Conservation (phyloP, 2,797 vertebrate genomes). For the Bufotes viridis region DNA sequence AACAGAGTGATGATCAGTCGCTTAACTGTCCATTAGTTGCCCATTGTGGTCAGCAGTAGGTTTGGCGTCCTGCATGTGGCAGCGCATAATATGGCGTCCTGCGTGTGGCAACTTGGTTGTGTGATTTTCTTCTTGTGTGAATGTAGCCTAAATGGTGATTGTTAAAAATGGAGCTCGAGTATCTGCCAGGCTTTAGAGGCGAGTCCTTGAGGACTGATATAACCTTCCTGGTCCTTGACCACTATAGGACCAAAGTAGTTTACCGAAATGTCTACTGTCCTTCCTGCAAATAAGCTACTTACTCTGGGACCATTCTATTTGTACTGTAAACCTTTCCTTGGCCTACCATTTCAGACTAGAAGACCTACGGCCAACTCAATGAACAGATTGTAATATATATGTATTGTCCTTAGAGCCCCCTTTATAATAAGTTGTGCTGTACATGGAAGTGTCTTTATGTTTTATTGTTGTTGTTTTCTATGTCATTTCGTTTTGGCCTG, state of each 20-base stretch:
- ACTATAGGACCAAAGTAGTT: background rate
- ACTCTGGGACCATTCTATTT: background rate
- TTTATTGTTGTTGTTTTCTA: background rate
- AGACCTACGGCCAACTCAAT: background rate
- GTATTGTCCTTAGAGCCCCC: background rate
- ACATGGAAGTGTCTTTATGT: background rate
- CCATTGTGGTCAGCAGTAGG: too few relatives aligned
- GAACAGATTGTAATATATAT: background rate
- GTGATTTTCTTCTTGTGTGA: too few relatives aligned
- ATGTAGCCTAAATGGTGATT: background rate
- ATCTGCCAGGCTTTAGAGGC: background rate
- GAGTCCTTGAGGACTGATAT: background rate
- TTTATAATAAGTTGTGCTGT: background rate
- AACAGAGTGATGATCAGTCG: too few relatives aligned
- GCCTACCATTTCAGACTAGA: background rate
- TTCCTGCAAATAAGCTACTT: background rate
- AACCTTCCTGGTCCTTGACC: background rate
- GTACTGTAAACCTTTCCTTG: background rate
- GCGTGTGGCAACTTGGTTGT: too few relatives aligned
- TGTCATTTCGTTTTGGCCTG: background rate
- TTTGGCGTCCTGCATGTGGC: too few relatives aligned
- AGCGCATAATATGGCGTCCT: too few relatives aligned
- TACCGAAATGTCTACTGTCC: background rate
- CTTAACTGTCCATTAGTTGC: too few relatives aligned
- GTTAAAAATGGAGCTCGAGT: slow-evolving; percentile 19